Evolutionary conservation across 2,888 invertebrate species (phyloP).

Genomic region (Pachycephus smyrnensis): DNA sequence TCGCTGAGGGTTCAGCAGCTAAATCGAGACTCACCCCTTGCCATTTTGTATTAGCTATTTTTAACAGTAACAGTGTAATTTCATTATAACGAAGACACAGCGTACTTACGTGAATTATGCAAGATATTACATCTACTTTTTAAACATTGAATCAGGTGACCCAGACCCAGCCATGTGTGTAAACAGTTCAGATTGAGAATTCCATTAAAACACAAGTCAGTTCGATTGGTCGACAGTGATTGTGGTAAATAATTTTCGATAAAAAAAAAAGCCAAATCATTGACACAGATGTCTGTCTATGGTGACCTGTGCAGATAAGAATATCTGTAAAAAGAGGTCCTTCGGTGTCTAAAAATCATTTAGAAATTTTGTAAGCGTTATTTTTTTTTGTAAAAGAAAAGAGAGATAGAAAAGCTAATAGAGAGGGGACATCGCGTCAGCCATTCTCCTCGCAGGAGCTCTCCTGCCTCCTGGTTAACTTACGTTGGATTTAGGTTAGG

Average conservation of each 20-base stretch:
- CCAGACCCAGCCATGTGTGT: neutral
- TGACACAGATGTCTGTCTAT: too few relatives aligned
- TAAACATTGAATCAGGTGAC: neutral
- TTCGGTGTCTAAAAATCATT: neutral
- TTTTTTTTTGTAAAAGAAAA: neutral
- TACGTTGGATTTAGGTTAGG: neutral
- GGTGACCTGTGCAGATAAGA: too few relatives aligned
- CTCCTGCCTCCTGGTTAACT: neutral
- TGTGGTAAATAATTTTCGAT: too few relatives aligned
- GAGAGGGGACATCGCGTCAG: slow-evolving; percentile 1
- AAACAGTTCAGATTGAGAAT: neutral
- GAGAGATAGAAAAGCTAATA: slow-evolving; percentile 13
- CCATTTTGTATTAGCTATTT: neutral
- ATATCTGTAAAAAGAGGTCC: too few relatives aligned
- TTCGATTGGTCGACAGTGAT: too few relatives aligned
- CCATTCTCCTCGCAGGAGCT: neutral
- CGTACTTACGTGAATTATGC: neutral
- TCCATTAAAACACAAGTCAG: neutral
- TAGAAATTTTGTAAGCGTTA: neutral
- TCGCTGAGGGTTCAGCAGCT: neutral
- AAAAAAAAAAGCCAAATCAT: too few relatives aligned
- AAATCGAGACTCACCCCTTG: neutral
- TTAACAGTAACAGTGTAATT: neutral
- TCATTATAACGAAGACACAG: neutral
- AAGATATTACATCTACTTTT: neutral